Conservation (phyloP, 2,888 invertebrate species). For the Stenurella melanura region DNA sequence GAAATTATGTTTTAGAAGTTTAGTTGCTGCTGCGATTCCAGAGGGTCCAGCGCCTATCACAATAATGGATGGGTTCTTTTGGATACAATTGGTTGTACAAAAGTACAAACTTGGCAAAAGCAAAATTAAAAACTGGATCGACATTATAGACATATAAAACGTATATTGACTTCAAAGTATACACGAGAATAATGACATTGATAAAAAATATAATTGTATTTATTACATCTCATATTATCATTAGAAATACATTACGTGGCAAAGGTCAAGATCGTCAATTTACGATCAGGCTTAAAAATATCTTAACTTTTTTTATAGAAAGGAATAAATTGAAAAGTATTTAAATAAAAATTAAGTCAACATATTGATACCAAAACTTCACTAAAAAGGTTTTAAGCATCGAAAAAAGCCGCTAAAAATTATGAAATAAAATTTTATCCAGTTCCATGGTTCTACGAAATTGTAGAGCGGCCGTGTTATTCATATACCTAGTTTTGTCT, state of each 20-base stretch:
- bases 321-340: no score
- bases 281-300: background rate
- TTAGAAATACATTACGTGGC: background rate
- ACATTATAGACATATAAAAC: background rate
- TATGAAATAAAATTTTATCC: no score
- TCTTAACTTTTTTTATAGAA: background rate
- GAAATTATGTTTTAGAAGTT: slow-evolving; percentile 72
- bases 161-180: background rate
- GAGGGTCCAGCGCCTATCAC: slow-evolving; percentile 50
- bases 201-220: background rate
- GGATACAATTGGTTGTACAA: background rate
- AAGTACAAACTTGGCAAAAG: background rate
- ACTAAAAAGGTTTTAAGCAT: no score
- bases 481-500: no score
- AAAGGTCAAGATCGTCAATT: background rate
- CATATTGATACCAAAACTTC: no score
- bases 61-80: slow-evolving; percentile 38
- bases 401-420: no score
- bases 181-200: background rate
- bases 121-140: background rate
- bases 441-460: no score
- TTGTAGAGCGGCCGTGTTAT: no score
- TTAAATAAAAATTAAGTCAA: no score
- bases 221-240: background rate
- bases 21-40: slow-evolving; percentile 75